Base-by-base conservation (phyloP, 2,797 vertebrate genomes). In the Chromobotia macracanthus region DNA sequence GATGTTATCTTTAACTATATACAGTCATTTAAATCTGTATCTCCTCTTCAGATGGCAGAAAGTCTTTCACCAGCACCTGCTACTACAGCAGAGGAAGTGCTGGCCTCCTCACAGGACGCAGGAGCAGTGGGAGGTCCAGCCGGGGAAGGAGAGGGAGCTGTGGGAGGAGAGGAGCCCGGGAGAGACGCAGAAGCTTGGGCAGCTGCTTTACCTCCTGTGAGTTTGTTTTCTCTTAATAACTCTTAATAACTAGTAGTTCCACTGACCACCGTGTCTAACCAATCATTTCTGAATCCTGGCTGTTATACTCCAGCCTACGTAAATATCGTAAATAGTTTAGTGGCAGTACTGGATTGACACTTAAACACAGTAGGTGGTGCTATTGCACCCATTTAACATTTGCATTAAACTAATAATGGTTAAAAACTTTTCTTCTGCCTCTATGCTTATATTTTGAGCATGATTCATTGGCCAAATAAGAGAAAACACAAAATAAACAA, bases 71-170 rank as follows among this genome's bases (percentile, higher is more conserved):
- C 96, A 0, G 94, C 94, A 41, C 95, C 95, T 1, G 96, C 96
- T 83, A 96, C 96, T 68, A 97, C 96, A 3, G 96, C 95, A 0
- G 96, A 97, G 86, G 96, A 97, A 85, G 96, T 92, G 79, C 94
- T 96, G 94, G 93, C 94, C 0, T 87, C 93, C 75, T 93, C 93
- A 3, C 92, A 91, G 50, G 94, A 93, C 25, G 86, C 87, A 0
- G 80, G 83, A 5, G 88, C 90, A 50, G 84, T 16, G 82, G 90
- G 89, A 23, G 77, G 79, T 1, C 66, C 90, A 50, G 72, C 78
- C 15, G 92, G 89, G 28, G 95, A 94, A 60, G 82, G 89, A 51
- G 90, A 88, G 12, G 88, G 90, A 64, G 84, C 88, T 0, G 92
- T 89, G n/a, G 88, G 92, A 85, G 90, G 92, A 85, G 94, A 95